Base-by-base conservation (phyloP, 92 coral and sea anemone species). In the Actinostola sp. region DNA sequence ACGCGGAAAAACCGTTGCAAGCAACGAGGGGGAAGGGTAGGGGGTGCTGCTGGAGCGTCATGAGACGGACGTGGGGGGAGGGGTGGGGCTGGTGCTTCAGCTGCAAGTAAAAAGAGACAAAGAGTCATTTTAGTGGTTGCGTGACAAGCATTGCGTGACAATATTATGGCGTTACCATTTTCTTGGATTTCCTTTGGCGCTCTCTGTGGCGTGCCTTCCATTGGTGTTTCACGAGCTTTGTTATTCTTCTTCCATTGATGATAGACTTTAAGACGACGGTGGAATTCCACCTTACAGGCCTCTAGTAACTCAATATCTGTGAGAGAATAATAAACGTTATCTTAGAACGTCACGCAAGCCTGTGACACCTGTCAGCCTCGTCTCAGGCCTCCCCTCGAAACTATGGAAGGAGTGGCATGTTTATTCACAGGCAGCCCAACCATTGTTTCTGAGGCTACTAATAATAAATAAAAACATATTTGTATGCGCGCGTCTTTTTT, bases 221-320 rank as follows among this genome's bases (percentile, higher is more conserved):
- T 62, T 33, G 91, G 76, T 25, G 96, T 66, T 26, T 66, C 90
- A 29, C 94, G 93, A 13, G 97, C 90, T 63, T 91, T 91, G 86
- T 94, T 94, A 29, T 82, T 84, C 56, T 94, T 94, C 82, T 89
- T 94, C 98, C 98, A 94, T 30, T 94, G 98, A 80, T 94, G 98
- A 56, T 94, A 94, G 28, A 94, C 98, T 74, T 94, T 94, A 2
- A 94, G 87, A 26, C 98, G 92, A 12, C 98, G 95, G 46, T 94
- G 98, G 29, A 94, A 94, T 73, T 94, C 98, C 76, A 77, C 76
- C 50, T 86, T 71, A 69, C 98, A 94, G 9, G 98, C 97, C 11
- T 88, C 98, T 13, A 94, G 76, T n/a, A 94, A 41, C 67, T 94
- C 98, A 51, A 94, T 89, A 81, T 94, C 98, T 94, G n/a, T n/a